Percentiles rank a stretch among this genome's conserved stretches.
Conservation (phyloP, 2,113 vertebrate species). For the Corythoichthys haematopterus region DNA sequence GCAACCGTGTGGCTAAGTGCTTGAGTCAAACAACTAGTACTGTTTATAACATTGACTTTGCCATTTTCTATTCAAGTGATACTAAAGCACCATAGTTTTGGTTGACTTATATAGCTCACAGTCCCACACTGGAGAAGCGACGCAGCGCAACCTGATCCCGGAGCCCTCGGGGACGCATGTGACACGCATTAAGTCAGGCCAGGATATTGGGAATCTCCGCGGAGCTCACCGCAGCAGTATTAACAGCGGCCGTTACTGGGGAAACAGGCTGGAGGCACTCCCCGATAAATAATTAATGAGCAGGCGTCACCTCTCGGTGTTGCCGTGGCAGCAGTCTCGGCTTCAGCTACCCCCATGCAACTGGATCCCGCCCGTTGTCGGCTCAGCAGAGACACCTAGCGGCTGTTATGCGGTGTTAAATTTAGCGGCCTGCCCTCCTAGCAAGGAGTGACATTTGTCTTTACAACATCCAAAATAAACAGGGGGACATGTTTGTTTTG, state of each 20-base stretch:
- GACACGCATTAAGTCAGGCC: conserved; percentile 3
- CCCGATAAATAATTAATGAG: conserved; percentile 62
- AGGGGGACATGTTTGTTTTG: conserved; percentile 16
- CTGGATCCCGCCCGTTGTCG: neutral
- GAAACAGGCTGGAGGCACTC: conserved; percentile 56
- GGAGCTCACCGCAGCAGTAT: conserved; percentile 42
- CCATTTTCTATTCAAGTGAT: no score
- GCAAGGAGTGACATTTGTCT: conserved; percentile 12
- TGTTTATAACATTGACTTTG: no score
- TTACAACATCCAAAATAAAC: neutral
- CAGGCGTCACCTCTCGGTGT: conserved; percentile 43
- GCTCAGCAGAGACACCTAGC: conserved; percentile 59
- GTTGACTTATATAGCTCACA: no score
- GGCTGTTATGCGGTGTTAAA: conserved; percentile 27
- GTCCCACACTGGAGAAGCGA: neutral
- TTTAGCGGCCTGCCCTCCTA: conserved; percentile 14
- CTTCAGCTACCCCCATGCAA: conserved; percentile 15
- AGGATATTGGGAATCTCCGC: conserved; percentile 62
- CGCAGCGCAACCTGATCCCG: conserved; percentile 32
- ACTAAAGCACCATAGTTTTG: no score
- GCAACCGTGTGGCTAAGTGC: no score
- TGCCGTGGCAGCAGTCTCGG: conserved; percentile 50
- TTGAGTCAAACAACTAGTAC: no score
- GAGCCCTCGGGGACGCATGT: conserved; percentile 29
- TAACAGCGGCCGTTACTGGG: conserved; percentile 48